Conservation (phyloP, 1,140 invertebrate genomes). For the Leptopilina clavipes region DNA sequence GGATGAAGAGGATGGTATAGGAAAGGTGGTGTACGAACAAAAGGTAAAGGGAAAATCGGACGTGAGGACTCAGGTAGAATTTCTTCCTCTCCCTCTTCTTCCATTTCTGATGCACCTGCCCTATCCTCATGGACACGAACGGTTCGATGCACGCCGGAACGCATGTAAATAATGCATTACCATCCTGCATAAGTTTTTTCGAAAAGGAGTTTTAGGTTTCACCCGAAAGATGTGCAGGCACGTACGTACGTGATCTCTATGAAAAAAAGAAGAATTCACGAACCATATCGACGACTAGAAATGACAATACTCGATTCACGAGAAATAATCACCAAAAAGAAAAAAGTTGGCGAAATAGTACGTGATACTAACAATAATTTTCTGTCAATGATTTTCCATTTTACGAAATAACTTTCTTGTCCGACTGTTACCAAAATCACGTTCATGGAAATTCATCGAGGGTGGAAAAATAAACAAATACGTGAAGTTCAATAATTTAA, state of each 20-base stretch:
- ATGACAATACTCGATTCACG: background rate
- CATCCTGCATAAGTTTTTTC: constrained; percentile 46
- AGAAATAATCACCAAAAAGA: background rate
- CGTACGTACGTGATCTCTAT: constrained; percentile 46
- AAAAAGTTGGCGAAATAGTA: background rate
- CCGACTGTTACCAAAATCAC: no score
- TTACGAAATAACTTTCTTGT: no score
- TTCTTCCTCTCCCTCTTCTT: constrained; percentile 41
- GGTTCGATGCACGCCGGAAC: constrained; percentile 44
- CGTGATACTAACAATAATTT: no score
- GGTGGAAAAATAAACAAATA: no score
- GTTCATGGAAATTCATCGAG: no score
- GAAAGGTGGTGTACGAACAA: background rate
- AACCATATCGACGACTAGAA: constrained; percentile 35
- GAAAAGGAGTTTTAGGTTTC: constrained; percentile 47
- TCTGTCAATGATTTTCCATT: no score
- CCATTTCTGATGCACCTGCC: constrained; percentile 42
- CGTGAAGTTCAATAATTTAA: no score
- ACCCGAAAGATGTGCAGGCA: constrained; percentile 43
- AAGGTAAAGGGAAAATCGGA: constrained; percentile 43
- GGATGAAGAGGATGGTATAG: background rate
- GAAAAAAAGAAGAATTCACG: constrained; percentile 38
- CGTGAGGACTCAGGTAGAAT: constrained; percentile 49
- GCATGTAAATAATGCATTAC: constrained; percentile 56
- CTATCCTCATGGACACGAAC: constrained; percentile 34